Evolutionary conservation across 2,797 vertebrate genomes (phyloP).

Genomic region (Nannoperca australis): DNA sequence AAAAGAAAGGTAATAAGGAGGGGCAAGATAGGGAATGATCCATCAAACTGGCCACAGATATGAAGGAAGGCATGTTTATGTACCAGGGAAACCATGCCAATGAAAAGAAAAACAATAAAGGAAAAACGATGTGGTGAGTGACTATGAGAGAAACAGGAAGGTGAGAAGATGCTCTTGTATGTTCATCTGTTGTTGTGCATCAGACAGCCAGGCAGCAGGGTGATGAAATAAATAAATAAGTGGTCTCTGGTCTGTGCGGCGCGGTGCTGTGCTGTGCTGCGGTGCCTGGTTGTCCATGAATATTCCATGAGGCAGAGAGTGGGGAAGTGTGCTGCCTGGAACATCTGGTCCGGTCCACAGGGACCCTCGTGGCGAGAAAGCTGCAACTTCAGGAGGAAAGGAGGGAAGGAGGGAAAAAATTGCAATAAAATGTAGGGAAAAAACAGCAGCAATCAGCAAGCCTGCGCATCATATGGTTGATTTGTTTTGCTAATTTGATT

Average conservation of each 20-base stretch:
- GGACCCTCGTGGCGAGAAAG: conserved; percentile 89
- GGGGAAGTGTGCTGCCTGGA: conserved; percentile 88
- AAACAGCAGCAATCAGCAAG: conserved; percentile 80
- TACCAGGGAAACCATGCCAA: conserved; percentile 33
- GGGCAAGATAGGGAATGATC: not conserved
- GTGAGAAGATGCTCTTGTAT: conserved; percentile 73
- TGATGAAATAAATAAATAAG: conserved; percentile 89
- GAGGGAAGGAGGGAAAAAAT: conserved; percentile 74
- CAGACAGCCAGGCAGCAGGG: conserved; percentile 79
- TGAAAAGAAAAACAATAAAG: conserved; percentile 44
- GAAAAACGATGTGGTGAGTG: conserved; percentile 38
- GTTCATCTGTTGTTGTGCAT: conserved; percentile 81
- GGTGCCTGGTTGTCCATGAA: conserved; percentile 88
- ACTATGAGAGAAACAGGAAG: conserved; percentile 55
- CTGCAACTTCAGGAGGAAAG: conserved; percentile 86
- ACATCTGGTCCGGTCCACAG: conserved; percentile 89
- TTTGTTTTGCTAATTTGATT: conserved; percentile 89
- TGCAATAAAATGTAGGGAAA: conserved; percentile 75
- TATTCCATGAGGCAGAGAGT: conserved; percentile 89
- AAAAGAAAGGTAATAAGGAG: conserved; percentile 26
- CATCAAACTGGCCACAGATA: conserved; percentile 31
- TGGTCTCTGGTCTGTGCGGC: conserved; percentile 78
- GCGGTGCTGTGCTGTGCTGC: conserved; percentile 74
- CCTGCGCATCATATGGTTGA: conserved; percentile 85
- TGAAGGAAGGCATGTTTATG: conserved; percentile 44